These are phyloP conservation scores for Polyergus mexicanus DNA, from an alignment of 1,140 invertebrate genomes.

Conservation along the genomic window DNA sequence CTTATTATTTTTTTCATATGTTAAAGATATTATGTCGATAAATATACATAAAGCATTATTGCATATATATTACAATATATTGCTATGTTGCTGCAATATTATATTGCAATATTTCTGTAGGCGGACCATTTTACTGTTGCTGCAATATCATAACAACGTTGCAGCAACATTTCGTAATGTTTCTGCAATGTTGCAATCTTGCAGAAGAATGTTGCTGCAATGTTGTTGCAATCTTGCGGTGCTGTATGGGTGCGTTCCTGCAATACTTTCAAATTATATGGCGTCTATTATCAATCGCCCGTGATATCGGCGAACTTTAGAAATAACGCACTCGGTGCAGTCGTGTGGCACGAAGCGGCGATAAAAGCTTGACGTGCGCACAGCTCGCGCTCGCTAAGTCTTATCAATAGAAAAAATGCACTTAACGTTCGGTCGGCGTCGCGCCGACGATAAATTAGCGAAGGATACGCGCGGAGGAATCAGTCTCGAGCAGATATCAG, in stretches of 20 bases:
- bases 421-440: constrained; percentile 59
- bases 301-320: constrained; percentile 29
- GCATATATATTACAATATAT: too few species aligned
- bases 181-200: too few species aligned
- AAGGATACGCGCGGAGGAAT: constrained; percentile 9
- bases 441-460: constrained; percentile 52
- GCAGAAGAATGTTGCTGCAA: too few species aligned
- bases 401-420: constrained; percentile 63
- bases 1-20: too few species aligned
- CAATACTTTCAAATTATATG: constrained; percentile 27
- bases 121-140: too few species aligned
- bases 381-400: constrained; percentile 65
- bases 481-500: constrained; percentile 5
- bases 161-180: too few species aligned
- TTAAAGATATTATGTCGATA: too few species aligned
- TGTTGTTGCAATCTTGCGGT: too few species aligned
- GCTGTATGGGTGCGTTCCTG: not conserved
- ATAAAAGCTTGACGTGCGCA: constrained; percentile 72
- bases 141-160: too few species aligned
- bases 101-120: too few species aligned
- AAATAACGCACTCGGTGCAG: constrained; percentile 26
- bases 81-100: too few species aligned
- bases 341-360: constrained; percentile 71
- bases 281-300: constrained; percentile 1
- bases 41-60: too few species aligned